Base-by-base conservation (phyloP, 2,888 invertebrate genomes). In the Lepidocyrtoides sp. region DNA sequence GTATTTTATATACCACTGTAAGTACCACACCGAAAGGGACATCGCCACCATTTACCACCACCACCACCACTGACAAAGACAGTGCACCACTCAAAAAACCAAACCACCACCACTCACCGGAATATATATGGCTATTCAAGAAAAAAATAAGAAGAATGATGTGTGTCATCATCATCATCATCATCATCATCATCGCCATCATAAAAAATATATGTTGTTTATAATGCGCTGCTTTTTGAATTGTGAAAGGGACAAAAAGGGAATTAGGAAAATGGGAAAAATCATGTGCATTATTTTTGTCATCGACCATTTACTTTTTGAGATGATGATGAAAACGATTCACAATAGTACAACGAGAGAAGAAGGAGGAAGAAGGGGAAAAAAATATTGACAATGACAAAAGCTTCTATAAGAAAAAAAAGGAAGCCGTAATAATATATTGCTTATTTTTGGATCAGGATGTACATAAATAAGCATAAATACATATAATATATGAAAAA, bases 261-360 rank as follows among this genome's bases (percentile, higher is more conserved):
- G 69, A 84, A 84, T 84, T 84, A 84, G 84, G 26, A 12, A 41
- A 8, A 17, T 1, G 8, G 69, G 7, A 41, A 1, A 66, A 32
- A 32, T 79, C 48, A 57, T 51, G 66, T 17, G 32, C 36, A 26
- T 4, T 66, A 66, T 83, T 83, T 83, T 83, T 83, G 83, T 82
- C 81, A 83, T 83, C 32, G 32, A 66, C 66, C 63, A 26, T 63
- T 63, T 63, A 10, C 20, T 57, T 57, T 57, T n/a, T 12, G 48
- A 48, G 48, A 14, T n/a, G 14, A 48, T 8, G n/a, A 36, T 4
- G 36, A 36, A 36, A 36, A 36, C 7, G 7, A 36, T 36, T 36
- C 3, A 36, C 36, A 36, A 36, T 7, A 36, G 7, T 36, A 7
- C 36, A 36, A 36, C 7, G 36, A 36, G 2, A 54, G 51, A 17